Conservation (phyloP, 2,797 vertebrate genomes). For the Rhinophrynus dorsalis region DNA sequence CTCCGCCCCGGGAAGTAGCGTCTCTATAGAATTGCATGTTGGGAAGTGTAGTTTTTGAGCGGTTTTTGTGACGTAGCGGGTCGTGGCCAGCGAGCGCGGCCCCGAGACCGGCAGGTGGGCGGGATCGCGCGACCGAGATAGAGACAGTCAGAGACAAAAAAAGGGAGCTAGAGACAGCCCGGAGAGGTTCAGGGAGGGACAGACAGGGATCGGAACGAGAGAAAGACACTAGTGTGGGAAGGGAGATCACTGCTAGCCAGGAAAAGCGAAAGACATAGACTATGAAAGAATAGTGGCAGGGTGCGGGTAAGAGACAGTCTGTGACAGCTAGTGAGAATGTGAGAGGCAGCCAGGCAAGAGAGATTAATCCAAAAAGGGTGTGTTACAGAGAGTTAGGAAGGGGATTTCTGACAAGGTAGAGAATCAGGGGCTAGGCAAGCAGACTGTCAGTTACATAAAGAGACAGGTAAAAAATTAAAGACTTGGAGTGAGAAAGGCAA, state of each 20-base stretch:
- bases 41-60: conserved; percentile 22
- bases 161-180: not conserved
- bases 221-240: not conserved
- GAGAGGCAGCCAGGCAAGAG: not conserved
- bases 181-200: not conserved
- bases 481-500: not conserved
- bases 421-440: not conserved
- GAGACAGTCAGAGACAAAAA: not conserved
- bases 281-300: conserved; percentile 2
- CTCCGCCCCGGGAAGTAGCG: not conserved
- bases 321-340: not conserved
- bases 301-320: not conserved
- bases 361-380: not conserved
- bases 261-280: not conserved
- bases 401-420: not conserved
- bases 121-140: conserved; percentile 26
- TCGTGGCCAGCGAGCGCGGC: conserved; percentile 7
- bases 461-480: conserved; percentile 1
- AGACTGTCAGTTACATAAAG: not conserved
- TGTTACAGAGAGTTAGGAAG: not conserved
- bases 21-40: not conserved
- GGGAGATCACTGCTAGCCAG: not conserved
- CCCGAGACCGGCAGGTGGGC: conserved; percentile 36
- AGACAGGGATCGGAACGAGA: not conserved
- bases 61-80: not conserved